Evolutionary conservation across 30 jellyfish, hydroid and myxozoan species (phyloP), one percentile per base, ranked within the genome.

Genomic region (Mastigias papua): DNA sequence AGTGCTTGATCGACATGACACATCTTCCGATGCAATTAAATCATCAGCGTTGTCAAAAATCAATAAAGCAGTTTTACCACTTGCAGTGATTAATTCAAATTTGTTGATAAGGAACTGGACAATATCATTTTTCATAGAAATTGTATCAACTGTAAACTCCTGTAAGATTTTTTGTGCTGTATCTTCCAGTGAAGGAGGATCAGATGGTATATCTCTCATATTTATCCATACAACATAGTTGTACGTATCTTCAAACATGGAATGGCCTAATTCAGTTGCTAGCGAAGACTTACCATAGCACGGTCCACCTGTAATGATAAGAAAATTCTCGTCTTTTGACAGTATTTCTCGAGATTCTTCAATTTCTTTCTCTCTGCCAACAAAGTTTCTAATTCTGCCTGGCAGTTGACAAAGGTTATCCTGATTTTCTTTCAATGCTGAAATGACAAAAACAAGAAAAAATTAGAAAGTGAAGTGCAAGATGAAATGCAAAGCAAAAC

Each of bases 11-110:
- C 7, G 9, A 25, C 67, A 54, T 54, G 67, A 11, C 3, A 2
- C 67, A 21, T 28, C 80, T 27, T 48, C 60, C 49, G 86, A 21
- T 4, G 29, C 22, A 27, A 49, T 16, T 57, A 75, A 48, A 46
- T 30, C 46, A 49, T 75, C 86, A 20, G 86, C 86, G n/a, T 75
- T 75, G 48, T 75, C 86, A 26, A 75, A 75, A 1, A 75, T 75
- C 10, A 75, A 27, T 49, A 75, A 48, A 7, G 86, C 86, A 15
- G 20, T 25, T 65, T 48, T 75, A 16, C 22, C 28, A 28, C 50
- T 75, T 4, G 76, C 70, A n/a, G 86, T 46, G 20, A 75, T 75
- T 20, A 1, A 20, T 23, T 51, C 69, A 34, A 75, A 48, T 34
- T 75, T 75, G 29, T 1, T 46, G 50, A 8, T 46, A 16, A 75